Base-by-base conservation (phyloP, 2,888 invertebrate genomes). In the Heliconius sara region DNA sequence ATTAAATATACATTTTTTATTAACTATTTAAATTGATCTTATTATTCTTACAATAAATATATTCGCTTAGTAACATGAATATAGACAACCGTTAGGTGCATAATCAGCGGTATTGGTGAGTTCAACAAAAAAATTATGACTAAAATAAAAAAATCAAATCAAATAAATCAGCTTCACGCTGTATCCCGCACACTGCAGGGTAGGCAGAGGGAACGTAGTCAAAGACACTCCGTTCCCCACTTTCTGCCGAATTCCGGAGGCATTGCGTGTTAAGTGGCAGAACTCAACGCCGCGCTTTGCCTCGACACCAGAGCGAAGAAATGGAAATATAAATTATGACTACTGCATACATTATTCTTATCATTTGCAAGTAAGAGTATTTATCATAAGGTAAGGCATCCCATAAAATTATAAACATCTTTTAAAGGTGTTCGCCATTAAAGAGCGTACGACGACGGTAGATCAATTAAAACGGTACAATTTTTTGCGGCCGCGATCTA, bases 391-490 rank as follows among this genome's bases (percentile, higher is more conserved):
- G 39, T 72, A 22, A 73, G 66, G 71, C 43, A 57, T 78, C 60
- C 34, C 30, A 78, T 78, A 68, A 74, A 74, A 25, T 39, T 70
- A 71, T 72, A 72, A 47, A 67, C n/a, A 43, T 68, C 57, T 74
- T 47, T 78, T 68, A 67, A 81, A 47, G 52, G 70, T 60, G 73
- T 65, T 19, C 39, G n/a, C 1, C 25, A n/a, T 79, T 77, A 77
- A 70, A 66, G 79, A 81, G 79, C 81, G 81, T 39, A 39, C 34
- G 34, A 39, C 34, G 34, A 39, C 9, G 9, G 34, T 39, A 39
- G 34, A 39, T 80, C 78, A 80, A 82, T 82, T 79, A 77, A 81
- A 82, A 83, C 82, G 81, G 79, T 78, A 81, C 43, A 80, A 63
- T 82, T 78, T 80, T 76, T 76, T 83, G 82, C 75, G 78, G 75